A percentile compares a stretch with the other conserved stretches of the same genome.
These are phyloP conservation scores for Mercenaria mercenaria DNA, from an alignment of 1,140 invertebrate species.

Conservation along the genomic window DNA sequence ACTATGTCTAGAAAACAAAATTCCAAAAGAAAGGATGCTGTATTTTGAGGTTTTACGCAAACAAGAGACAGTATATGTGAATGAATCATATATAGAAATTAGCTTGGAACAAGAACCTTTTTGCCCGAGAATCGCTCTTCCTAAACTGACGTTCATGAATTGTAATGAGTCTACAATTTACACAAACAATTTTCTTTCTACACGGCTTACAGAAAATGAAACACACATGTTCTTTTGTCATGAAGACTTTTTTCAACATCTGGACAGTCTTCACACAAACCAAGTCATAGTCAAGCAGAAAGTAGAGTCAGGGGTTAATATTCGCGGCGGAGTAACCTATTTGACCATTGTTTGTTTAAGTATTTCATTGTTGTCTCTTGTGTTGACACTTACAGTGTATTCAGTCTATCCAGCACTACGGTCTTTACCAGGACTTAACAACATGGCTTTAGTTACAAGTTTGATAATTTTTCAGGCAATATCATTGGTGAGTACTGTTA, in stretches of 20 bases:
- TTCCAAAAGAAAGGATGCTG: no score
- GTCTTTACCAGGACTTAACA: constrained; percentile 1
- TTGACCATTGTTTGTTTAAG: neutral
- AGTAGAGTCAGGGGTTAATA: neutral
- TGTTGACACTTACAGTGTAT: constrained; percentile 8
- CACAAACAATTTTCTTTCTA: neutral
- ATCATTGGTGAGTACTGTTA: constrained; percentile 65
- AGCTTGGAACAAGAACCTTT: neutral
- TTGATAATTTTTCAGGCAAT: neutral
- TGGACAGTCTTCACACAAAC: neutral
- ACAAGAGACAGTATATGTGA: no score
- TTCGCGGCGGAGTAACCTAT: neutral
- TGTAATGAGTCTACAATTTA: neutral
- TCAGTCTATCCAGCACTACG: neutral
- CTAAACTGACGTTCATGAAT: neutral
- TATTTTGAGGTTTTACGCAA: no score
- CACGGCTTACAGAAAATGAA: neutral
- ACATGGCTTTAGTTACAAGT: constrained; percentile 1
- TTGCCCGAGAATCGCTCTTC: neutral
- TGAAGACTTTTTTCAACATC: neutral
- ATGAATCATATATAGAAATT: neutral
- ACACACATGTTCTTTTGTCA: neutral
- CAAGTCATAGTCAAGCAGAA: neutral
- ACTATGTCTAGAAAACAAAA: no score
- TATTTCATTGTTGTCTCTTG: neutral